Evolutionary conservation across 2,797 vertebrate species (phyloP).

Genomic region (Menidia menidia): DNA sequence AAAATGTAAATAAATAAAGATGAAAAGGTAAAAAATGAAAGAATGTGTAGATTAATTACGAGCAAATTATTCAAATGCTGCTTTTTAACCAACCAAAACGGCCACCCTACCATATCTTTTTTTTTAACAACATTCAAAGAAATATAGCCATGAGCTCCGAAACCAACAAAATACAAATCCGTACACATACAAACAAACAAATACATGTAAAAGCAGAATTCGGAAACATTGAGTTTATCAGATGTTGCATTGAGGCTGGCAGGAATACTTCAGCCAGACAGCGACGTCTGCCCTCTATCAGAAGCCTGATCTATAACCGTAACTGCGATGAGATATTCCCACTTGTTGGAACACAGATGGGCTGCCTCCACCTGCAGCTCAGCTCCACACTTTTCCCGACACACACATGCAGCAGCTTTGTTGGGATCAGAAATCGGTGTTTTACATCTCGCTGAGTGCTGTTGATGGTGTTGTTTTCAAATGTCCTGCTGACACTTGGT

Average conservation of each 20-base stretch:
- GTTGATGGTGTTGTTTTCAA: slow-evolving; percentile 83
- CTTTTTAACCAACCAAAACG: no score
- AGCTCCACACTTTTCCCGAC: slow-evolving; percentile 51
- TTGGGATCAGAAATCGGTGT: slow-evolving; percentile 57
- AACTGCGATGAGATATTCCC: slow-evolving; percentile 28
- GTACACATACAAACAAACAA: neutral
- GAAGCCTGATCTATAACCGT: slow-evolving; percentile 37
- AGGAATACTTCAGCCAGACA: slow-evolving; percentile 19
- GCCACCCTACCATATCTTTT: no score
- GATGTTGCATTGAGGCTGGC: slow-evolving; percentile 2
- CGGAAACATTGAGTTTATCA: neutral
- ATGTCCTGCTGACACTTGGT: slow-evolving; percentile 68
- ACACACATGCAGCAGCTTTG: slow-evolving; percentile 53
- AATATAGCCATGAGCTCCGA: no score
- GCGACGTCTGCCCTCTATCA: slow-evolving; percentile 30
- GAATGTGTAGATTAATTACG: no score
- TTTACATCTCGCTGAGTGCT: slow-evolving; percentile 61
- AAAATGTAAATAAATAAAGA: no score
- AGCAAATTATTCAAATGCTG: no score
- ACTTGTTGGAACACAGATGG: slow-evolving; percentile 19
- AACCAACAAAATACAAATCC: no score
- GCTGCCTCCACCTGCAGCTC: slow-evolving; percentile 52
- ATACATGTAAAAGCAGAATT: slow-evolving; percentile 7
- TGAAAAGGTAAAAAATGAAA: no score
- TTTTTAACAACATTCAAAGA: no score